Evolutionary conservation across 2,888 invertebrate genomes (phyloP).

Genomic region (Watsonalla cultraria): DNA sequence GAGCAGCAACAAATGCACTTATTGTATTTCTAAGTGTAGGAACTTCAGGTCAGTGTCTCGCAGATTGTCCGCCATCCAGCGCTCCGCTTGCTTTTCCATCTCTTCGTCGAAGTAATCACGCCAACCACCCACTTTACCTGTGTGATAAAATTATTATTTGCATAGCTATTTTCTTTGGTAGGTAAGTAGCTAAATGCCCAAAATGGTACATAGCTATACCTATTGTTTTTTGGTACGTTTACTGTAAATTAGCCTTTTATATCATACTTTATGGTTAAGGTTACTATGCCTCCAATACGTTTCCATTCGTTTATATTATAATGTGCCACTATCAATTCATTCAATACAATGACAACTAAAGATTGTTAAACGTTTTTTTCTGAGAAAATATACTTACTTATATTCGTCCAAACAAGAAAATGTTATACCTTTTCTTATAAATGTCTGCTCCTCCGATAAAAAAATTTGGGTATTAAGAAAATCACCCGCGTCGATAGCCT

Average conservation of each 20-base stretch:
- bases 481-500: slow-evolving; percentile 45
- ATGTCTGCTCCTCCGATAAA: slow-evolving; percentile 31
- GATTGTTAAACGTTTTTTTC: too few relatives aligned
- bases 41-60: slow-evolving; percentile 74
- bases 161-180: background rate
- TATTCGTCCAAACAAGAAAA: too few relatives aligned
- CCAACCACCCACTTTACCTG: slow-evolving; percentile 62
- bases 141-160: background rate
- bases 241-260: too few relatives aligned
- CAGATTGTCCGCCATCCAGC: slow-evolving; percentile 81
- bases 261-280: too few relatives aligned
- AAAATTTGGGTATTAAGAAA: slow-evolving; percentile 7
- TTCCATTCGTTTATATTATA: too few relatives aligned
- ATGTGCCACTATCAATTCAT: too few relatives aligned
- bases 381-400: too few relatives aligned
- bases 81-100: slow-evolving; percentile 78
- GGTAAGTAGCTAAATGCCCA: too few relatives aligned
- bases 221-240: too few relatives aligned
- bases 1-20: background rate
- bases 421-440: slow-evolving; percentile 24
- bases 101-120: slow-evolving; percentile 81
- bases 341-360: too few relatives aligned
- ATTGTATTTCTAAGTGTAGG: slow-evolving; percentile 30
- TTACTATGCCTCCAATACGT: too few relatives aligned
- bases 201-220: too few relatives aligned